Conservation (phyloP, 2,113 vertebrate species). For the Bubo scandiacus region DNA sequence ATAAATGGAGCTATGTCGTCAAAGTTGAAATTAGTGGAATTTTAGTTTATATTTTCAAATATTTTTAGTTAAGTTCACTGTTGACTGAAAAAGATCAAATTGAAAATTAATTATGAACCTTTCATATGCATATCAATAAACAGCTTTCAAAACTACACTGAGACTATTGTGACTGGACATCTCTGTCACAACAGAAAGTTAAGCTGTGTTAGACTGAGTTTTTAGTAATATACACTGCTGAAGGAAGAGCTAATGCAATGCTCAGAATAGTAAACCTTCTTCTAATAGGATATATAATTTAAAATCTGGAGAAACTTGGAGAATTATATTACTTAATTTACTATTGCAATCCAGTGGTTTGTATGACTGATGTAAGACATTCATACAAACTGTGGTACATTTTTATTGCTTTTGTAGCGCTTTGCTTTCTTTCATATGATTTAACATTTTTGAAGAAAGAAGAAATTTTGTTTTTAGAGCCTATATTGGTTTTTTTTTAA, state of each 20-base stretch:
- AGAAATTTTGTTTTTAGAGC: not conserved
- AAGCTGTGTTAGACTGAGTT: not conserved
- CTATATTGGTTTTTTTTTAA: too few species aligned
- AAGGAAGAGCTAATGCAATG: not conserved
- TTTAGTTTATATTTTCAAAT: not conserved
- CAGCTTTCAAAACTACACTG: not conserved
- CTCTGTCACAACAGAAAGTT: not conserved
- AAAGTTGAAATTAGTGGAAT: not conserved
- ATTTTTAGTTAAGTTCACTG: not conserved
- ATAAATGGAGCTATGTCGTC: not conserved
- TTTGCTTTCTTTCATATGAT: not conserved
- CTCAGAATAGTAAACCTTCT: not conserved
- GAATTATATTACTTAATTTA: not conserved
- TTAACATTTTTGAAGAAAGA: not conserved
- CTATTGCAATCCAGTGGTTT: not conserved
- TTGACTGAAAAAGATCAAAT: not conserved
- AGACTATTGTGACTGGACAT: accelerated
- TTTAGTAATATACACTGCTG: not conserved
- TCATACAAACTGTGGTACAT: not conserved
- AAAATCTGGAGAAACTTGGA: not conserved
- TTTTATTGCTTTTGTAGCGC: not conserved
- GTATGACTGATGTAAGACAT: not conserved
- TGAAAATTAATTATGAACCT: not conserved
- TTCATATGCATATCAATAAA: not conserved
- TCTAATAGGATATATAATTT: not conserved